Evolutionary conservation across 2,888 invertebrate species (phyloP), one percentile per base, ranked within the genome.

Genomic region (Venusia cambrica): DNA sequence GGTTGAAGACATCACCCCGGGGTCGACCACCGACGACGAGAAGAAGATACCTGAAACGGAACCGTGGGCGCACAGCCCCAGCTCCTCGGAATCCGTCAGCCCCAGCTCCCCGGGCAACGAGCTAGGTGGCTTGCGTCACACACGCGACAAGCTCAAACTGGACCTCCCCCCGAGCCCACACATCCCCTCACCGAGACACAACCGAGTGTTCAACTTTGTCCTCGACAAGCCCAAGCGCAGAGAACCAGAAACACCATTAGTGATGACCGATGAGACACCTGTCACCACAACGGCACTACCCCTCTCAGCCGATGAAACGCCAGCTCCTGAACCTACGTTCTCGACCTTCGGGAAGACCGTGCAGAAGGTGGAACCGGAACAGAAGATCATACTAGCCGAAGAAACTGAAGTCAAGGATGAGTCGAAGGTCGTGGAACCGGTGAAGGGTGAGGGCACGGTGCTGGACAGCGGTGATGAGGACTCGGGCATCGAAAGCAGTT

Each of bases 111-210:
- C 83, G 1, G 73, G 72, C 10, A 71, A 73, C 13, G 78, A 78
- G 2, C 73, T 94, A 4, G 94, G 94, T 9, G 93, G 93, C 5
- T 70, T 94, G 17, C 74, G 93, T 5, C 94, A 94, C 62, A 93
- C 93, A 2, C 78, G 93, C 39, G 92, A 92, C 65, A 89, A 89
- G 45, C 83, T 94, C 6, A 93, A 92, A 62, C 79, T 94, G 4
- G 93, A 94, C 69, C 74, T 94, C 12, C 90, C 90, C 0, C 89
- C 89, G 1, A 89, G 89, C 54, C 90, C 90, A 0, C 78, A 73
- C 49, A 59, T 72, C 7, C 75, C 83, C 1, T 83, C 85, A 0
- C 84, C 85, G 6, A 41, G 79, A 4, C 84, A 81, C 64, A 65
- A 49, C 42, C 54, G 81, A 38, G 84, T 84, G 1, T 87, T 87